Evolutionary conservation across 2,113 vertebrate species (phyloP).

Genomic region (Engystomops pustulosus): DNA sequence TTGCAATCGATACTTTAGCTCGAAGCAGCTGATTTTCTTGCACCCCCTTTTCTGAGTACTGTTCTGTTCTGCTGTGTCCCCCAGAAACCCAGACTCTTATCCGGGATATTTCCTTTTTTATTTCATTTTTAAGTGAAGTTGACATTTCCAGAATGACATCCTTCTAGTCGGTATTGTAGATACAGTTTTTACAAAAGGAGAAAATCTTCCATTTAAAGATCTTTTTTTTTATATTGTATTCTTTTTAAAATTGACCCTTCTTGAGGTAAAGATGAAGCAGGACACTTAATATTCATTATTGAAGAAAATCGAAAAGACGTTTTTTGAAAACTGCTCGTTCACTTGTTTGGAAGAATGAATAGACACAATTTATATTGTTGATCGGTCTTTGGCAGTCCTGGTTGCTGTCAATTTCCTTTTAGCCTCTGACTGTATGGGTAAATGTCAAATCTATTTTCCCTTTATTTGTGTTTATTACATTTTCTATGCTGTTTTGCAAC

Average conservation of each 20-base stretch:
- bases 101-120: too few relatives aligned
- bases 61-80: neutral
- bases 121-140: neutral
- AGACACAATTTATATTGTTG: conserved; percentile 23
- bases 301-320: conserved; percentile 4
- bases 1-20: neutral
- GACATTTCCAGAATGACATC: neutral
- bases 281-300: conserved; percentile 45
- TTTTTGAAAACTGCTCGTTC: conserved; percentile 18
- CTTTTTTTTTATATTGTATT: neutral
- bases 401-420: conserved; percentile 48
- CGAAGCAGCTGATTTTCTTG: too few relatives aligned
- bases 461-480: conserved; percentile 48
- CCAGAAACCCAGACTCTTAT: neutral
- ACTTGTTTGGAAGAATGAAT: conserved; percentile 35
- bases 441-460: conserved; percentile 39
- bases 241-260: neutral
- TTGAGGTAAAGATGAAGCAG: conserved; percentile 14
- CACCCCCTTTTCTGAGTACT: too few relatives aligned
- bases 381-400: conserved; percentile 40
- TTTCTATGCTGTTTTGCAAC: conserved; percentile 36
- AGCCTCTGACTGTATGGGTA: conserved; percentile 38
- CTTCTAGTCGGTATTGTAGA: neutral
- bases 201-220: neutral
- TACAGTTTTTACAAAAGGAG: neutral